Evolutionary conservation across 2,113 vertebrate genomes (phyloP), one percentile per base, ranked within the genome.

Genomic region (Coptodon rendalli): DNA sequence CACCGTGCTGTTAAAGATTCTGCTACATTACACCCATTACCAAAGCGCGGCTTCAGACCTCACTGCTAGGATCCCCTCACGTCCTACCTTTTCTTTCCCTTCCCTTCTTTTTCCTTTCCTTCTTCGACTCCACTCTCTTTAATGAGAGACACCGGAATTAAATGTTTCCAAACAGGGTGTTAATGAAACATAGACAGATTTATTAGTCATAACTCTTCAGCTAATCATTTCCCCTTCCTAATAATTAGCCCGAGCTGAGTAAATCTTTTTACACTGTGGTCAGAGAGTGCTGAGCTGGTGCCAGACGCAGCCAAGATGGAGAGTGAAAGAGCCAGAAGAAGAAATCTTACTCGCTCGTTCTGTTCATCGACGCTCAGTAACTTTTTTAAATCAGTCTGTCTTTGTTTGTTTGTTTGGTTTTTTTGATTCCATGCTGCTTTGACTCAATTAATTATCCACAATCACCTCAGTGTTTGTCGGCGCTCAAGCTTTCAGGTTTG

Each of bases 131-230:
- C 93, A 92, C 91, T 95, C 83, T 91, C 91, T 86, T 91, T 95
- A 95, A 94, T 94, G 91, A 95, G 91, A 63, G 14, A 78, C 68
- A 81, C 84, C 53, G 31, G 81, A 95, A 94, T 95, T 83, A 95
- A 94, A 94, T 93, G 91, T 91, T 92, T 94, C 90, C 92, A 94
- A 95, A 96, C 94, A 89, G 92, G 87, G 88, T 91, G 90, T 94
- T 95, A 96, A 95, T 95, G 95, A 95, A 96, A 96, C 90, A 90
- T 52, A 17, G 94, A 95, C 95, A 94, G 93, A 94, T 96, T 96
- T 95, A 96, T 94, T 92, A 88, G 89, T 91, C 92, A 91, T 95
- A 95, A 94, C 94, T 96, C 95, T 89, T 86, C 78, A 52, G 88
- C 92, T 94, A 94, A 96, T 96, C 94, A 94, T 95, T 94, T 94